Conservation (phyloP, 2,113 vertebrate species). For the Balaeniceps rex region DNA sequence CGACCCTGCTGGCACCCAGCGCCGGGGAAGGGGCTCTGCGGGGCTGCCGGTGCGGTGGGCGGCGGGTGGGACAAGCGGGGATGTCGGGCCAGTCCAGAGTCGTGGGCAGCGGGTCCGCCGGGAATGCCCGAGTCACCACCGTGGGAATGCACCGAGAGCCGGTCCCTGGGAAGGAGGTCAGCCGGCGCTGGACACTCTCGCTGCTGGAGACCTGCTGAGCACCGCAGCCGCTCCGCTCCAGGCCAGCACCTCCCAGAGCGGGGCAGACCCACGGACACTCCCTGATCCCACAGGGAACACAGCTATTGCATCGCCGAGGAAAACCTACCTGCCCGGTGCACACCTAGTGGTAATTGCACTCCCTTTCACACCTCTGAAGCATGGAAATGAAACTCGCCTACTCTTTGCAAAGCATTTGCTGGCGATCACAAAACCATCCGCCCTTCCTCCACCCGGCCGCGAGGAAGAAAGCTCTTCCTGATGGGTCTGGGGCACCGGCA, state of each 20-base stretch:
- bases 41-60: rapidly evolving
- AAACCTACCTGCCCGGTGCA: background rate
- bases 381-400: background rate
- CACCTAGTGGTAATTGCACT: rapidly evolving
- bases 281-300: background rate
- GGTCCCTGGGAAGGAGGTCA: background rate
- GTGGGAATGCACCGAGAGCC: background rate
- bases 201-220: background rate
- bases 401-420: background rate
- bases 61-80: rapidly evolving
- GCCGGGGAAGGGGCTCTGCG: background rate
- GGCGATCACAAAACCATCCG: background rate
- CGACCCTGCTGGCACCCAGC: background rate
- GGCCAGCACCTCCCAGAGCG: background rate
- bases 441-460: background rate
- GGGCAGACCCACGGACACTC: background rate
- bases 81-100: rapidly evolving
- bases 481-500: background rate
- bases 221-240: rapidly evolving
- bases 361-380: background rate
- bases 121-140: background rate
- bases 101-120: rapidly evolving
- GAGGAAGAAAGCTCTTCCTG: background rate
- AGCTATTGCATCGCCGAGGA: rapidly evolving
- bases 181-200: rapidly evolving